These are phyloP conservation scores for Pygoscelis antarcticus DNA, from an alignment of 2,113 vertebrate species.

Conservation along the genomic window DNA sequence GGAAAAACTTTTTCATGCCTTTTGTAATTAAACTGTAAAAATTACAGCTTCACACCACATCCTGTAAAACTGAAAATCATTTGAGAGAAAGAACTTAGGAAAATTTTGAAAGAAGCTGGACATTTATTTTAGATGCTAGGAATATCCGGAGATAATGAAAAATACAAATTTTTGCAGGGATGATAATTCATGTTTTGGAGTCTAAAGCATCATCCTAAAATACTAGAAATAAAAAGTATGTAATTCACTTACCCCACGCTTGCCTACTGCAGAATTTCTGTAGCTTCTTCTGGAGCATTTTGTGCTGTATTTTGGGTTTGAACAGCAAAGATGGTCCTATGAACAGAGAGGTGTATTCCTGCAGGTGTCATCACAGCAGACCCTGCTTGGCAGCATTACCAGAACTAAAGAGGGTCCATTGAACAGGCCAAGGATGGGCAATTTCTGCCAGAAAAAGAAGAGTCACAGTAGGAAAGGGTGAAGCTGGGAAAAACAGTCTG, in stretches of 20 bases:
- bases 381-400: background rate
- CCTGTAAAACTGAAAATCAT: background rate
- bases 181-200: background rate
- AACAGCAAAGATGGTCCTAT: background rate
- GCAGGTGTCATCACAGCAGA: background rate
- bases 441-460: background rate
- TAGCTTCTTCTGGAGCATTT: background rate
- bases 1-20: background rate
- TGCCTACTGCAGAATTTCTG: background rate
- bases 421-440: background rate
- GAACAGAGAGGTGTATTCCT: background rate
- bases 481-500: background rate
- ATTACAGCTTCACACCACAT: background rate
- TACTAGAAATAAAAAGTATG: background rate
- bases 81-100: background rate
- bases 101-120: background rate
- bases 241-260: background rate
- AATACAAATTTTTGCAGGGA: background rate
- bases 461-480: background rate
- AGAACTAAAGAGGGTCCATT: background rate
- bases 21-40: background rate
- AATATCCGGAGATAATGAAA: background rate
- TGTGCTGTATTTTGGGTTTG: background rate
- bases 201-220: background rate
- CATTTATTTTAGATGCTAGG: background rate